Percentiles rank a stretch among this genome's conserved stretches.
phyloP scores from a whole-genome alignment of 2,113 vertebrate species.

The Bucco capensis region DNA sequence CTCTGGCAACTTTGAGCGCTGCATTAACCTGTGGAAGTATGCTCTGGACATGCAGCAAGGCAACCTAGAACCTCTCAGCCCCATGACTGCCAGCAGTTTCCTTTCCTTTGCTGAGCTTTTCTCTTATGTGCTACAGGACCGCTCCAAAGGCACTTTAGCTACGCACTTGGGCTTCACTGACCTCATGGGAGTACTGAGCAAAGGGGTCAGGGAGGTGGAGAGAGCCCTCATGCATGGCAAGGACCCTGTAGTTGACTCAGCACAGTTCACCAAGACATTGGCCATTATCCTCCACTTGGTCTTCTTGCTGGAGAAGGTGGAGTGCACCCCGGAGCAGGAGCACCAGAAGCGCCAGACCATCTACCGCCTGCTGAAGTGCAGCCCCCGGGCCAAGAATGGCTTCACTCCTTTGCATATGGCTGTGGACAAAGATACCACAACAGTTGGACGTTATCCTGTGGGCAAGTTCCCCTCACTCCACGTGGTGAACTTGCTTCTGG shows the following conservation, averaged over 20 bases:
- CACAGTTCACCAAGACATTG: conserved; percentile 90
- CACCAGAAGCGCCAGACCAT: conserved; percentile 90
- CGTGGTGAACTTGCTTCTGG: conserved; percentile 84
- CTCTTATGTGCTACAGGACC: conserved; percentile 93
- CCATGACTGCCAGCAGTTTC: conserved; percentile 95
- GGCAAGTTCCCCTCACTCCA: conserved; percentile 89
- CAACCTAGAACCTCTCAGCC: conserved; percentile 92
- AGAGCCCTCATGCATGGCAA: conserved; percentile 84
- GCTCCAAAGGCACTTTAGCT: conserved; percentile 84
- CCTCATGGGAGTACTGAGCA: conserved; percentile 89
- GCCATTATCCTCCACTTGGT: conserved; percentile 93
- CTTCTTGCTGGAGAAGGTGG: conserved; percentile 89
- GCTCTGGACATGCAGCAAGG: conserved; percentile 95
- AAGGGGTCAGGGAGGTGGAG: conserved; percentile 93
- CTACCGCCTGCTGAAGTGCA: conserved; percentile 89
- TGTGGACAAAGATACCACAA: conserved; percentile 89
- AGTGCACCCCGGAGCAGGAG: conserved; percentile 84
- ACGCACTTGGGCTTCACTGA: conserved; percentile 87
- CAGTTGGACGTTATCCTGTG: conserved; percentile 91
- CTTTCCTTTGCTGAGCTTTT: conserved; percentile 95
- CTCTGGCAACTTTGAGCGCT: conserved; percentile 92
- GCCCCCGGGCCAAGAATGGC: conserved; percentile 83
- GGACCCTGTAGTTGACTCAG: conserved; percentile 79
- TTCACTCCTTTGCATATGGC: conserved; percentile 93
- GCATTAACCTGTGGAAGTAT: conserved; percentile 93